Percentiles rank a stretch among this genome's conserved stretches.
phyloP scores from a whole-genome alignment of 2,888 invertebrate species.

The Kryphioiulus occultus region DNA sequence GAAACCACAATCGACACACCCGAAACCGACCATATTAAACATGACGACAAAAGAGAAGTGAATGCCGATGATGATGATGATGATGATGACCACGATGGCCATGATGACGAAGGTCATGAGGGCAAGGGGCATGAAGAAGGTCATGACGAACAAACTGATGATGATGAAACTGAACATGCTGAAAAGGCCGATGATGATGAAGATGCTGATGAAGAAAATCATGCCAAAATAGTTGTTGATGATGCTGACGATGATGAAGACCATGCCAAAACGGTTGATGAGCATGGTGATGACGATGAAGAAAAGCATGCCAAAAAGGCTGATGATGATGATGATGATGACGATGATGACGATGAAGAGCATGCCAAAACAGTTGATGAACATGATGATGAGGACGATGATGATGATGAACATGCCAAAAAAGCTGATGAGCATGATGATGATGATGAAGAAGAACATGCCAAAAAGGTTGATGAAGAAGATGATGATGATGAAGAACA shows the following conservation, averaged over 20 bases:
- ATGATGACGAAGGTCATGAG: too few species aligned
- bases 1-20: slow-evolving; percentile 37
- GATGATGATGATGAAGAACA: slow-evolving; percentile 53
- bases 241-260: slow-evolving; percentile 53
- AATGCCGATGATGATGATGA: neutral
- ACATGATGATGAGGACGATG: slow-evolving; percentile 35
- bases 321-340: neutral
- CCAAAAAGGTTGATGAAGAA: neutral
- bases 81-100: too few species aligned
- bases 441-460: slow-evolving; percentile 55
- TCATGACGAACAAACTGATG: neutral
- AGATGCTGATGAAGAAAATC: slow-evolving; percentile 48
- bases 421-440: slow-evolving; percentile 43
- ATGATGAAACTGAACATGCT: slow-evolving; percentile 17
- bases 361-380: neutral
- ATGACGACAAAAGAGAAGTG: slow-evolving; percentile 48
- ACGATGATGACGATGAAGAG: neutral
- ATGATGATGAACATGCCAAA: neutral
- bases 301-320: neutral
- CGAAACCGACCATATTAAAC: slow-evolving; percentile 42
- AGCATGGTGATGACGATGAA: slow-evolving; percentile 55
- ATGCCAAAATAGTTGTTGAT: slow-evolving; percentile 54
- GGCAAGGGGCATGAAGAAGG: too few species aligned
- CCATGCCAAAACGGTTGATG: slow-evolving; percentile 37
- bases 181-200: slow-evolving; percentile 21